These are phyloP conservation scores for Horisme vitalbata DNA, from an alignment of 2,888 invertebrate genomes.

Conservation along the genomic window DNA sequence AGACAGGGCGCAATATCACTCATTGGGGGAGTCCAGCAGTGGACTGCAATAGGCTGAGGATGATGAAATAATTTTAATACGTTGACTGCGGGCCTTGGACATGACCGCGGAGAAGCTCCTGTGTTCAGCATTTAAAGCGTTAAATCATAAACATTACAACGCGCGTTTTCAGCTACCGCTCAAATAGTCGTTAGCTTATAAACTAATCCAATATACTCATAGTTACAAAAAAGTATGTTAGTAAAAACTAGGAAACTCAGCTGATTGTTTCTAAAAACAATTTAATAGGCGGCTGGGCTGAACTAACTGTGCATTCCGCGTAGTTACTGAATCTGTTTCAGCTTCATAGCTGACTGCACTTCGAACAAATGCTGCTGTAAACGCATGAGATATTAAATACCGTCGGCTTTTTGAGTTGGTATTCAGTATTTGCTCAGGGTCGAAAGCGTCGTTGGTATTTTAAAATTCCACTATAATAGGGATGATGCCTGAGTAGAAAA, in stretches of 20 bases:
- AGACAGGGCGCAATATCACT: no score
- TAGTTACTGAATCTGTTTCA: slow-evolving; percentile 58
- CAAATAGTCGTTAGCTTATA: neutral
- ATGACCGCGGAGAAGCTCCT: no score
- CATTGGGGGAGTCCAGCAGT: no score
- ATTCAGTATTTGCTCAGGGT: neutral
- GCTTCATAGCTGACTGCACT: slow-evolving; percentile 60
- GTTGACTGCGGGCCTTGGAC: no score
- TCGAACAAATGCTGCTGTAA: slow-evolving; percentile 57
- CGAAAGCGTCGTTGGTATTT: no score
- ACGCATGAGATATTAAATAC: slow-evolving; percentile 40
- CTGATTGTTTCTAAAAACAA: slow-evolving; percentile 66
- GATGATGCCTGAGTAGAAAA: no score
- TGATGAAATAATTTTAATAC: no score
- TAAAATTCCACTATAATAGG: no score
- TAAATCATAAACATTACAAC: neutral
- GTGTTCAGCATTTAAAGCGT: no score
- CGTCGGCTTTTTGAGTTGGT: slow-evolving; percentile 16
- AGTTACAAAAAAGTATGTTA: slow-evolving; percentile 45
- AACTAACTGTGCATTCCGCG: slow-evolving; percentile 59
- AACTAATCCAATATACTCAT: slow-evolving; percentile 45
- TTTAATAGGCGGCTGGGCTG: slow-evolving; percentile 58
- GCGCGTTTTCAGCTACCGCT: no score
- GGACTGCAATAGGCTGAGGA: no score
- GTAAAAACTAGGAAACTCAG: slow-evolving; percentile 40